These are phyloP conservation scores for Drosophila birchii DNA, from an alignment of 2,888 invertebrate species.

Conservation along the genomic window DNA sequence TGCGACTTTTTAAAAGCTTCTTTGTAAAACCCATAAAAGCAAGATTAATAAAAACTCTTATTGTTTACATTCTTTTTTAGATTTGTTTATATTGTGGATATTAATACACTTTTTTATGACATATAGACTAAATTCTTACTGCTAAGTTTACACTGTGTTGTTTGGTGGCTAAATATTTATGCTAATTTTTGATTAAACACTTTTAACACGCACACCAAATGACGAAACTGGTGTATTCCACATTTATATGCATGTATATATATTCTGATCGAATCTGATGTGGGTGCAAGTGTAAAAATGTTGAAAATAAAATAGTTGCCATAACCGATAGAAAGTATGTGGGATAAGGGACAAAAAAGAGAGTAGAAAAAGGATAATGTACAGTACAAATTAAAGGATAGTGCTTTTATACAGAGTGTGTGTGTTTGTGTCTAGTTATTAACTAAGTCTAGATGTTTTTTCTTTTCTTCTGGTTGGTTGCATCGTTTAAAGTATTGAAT, in stretches of 20 bases:
- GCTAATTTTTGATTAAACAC: conserved; percentile 66
- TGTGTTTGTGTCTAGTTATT: conserved; percentile 53
- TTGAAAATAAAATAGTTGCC: conserved; percentile 58
- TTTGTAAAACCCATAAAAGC: background rate
- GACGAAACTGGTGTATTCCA: conserved; percentile 29
- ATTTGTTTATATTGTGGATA: conserved; percentile 55
- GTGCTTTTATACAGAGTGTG: conserved; percentile 58
- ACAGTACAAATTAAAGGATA: conserved; percentile 37
- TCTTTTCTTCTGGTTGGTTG: conserved; percentile 3
- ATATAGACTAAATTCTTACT: conserved; percentile 65
- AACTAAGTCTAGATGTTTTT: conserved; percentile 30
- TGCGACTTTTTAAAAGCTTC: no score
- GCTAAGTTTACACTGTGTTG: conserved; percentile 62
- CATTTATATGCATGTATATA: conserved; percentile 22
- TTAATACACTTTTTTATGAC: conserved; percentile 66
- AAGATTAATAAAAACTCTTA: background rate
- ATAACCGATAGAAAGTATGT: conserved; percentile 57
- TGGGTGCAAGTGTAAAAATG: conserved; percentile 25
- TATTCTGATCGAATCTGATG: conserved; percentile 20
- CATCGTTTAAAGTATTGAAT: conserved; percentile 18
- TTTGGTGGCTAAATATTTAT: conserved; percentile 68
- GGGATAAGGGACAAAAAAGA: conserved; percentile 39
- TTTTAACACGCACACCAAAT: conserved; percentile 52
- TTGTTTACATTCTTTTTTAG: conserved; percentile 4
- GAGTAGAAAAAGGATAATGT: conserved; percentile 48